Conservation (phyloP, 2,888 invertebrate genomes). For the Desoria tigrina region DNA sequence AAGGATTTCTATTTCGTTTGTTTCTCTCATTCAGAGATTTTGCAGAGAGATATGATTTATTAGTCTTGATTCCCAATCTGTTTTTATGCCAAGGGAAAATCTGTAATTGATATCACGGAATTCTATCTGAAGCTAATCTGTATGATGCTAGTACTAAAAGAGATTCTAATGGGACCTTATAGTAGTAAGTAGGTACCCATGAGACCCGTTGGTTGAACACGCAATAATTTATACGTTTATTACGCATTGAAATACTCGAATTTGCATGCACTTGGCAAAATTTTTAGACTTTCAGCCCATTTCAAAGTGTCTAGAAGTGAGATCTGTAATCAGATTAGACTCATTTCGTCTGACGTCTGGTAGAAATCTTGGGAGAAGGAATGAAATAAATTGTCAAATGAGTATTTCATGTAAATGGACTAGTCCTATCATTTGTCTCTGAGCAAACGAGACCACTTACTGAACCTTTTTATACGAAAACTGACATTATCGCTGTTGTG, state of each 20-base stretch:
- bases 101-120: not conserved
- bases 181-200: too few species aligned
- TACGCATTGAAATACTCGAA: not conserved
- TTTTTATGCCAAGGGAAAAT: constrained; percentile 5
- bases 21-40: too few species aligned
- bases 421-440: constrained; percentile 38
- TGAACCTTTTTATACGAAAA: not conserved
- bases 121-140: too few species aligned
- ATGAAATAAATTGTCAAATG: constrained; percentile 19
- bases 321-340: constrained; percentile 1
- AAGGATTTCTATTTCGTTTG: too few species aligned
- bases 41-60: constrained; percentile 7
- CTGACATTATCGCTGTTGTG: constrained; percentile 8
- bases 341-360: constrained; percentile 2
- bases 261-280: constrained; percentile 1
- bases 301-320: constrained; percentile 6
- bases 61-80: not conserved
- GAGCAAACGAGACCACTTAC: constrained; percentile 20
- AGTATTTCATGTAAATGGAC: constrained; percentile 32
- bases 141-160: too few species aligned
- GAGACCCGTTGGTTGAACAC: not conserved
- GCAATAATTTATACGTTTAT: constrained; percentile 8
- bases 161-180: too few species aligned
- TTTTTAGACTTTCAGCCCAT: constrained; percentile 14
- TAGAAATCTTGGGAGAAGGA: not conserved